phyloP scores from a whole-genome alignment of 2,797 vertebrate species.

The Falco columbarius region DNA sequence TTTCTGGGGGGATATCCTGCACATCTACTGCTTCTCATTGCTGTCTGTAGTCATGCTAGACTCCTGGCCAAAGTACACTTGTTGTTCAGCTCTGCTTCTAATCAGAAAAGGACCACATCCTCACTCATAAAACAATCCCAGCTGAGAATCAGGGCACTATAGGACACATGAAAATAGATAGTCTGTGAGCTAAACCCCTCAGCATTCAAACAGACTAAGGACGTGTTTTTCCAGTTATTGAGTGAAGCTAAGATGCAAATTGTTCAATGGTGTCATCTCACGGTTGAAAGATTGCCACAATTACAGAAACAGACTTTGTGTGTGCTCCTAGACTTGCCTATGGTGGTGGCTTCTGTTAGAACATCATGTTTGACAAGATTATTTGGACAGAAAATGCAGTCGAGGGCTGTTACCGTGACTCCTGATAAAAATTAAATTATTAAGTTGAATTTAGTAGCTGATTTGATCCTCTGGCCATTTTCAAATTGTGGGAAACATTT shows the following conservation, averaged over 20 bases:
- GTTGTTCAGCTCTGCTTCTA: not conserved
- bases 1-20: not conserved
- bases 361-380: fast-evolving
- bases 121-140: not conserved
- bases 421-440: not conserved
- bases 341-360: not conserved
- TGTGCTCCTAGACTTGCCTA: not conserved
- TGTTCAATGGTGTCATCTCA: not conserved
- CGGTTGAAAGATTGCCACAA: not conserved
- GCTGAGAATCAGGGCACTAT: not conserved
- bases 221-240: not conserved
- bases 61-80: not conserved
- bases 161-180: not conserved
- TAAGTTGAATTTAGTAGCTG: not conserved
- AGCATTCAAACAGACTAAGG: fast-evolving
- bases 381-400: not conserved
- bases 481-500: not conserved
- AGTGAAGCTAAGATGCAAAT: not conserved
- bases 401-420: not conserved
- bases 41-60: not conserved
- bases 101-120: not conserved
- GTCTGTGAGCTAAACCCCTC: not conserved
- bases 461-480: not conserved
- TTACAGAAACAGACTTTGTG: not conserved
- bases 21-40: not conserved